Base-by-base conservation (phyloP, 2,888 invertebrate genomes). In the Monopis laevigella region DNA sequence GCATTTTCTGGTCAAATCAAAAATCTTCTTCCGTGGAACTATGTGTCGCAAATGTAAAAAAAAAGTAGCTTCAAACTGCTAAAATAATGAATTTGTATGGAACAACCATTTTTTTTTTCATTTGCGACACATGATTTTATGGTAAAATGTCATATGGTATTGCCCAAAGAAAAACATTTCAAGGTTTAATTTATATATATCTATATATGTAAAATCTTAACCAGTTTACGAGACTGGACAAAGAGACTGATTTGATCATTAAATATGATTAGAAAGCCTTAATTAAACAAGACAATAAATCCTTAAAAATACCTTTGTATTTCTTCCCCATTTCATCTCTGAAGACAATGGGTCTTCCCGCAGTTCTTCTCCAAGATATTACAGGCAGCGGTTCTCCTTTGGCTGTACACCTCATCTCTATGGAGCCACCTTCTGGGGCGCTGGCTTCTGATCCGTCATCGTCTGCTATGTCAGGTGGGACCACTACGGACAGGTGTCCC, bases 401-500 rank as follows among this genome's bases (percentile, higher is more conserved):
- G 0, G 93, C 92, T 39, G 86, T 86, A 65, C 94, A 94, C 34
- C 86, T 83, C 11, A 94, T 81, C 49, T 87, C 83, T 43, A 93
- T 88, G 1, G 86, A 85, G 1, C 92, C 93, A 1, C 92, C 90
- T 66, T 94, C 93, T 8, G 86, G 82, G 1, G 90, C 87, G 44
- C 90, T 88, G 12, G 88, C 86, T 48, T 89, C 89, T 4, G 88
- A 74, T 0, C 68, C 70, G 7, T 73, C 69, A 18, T 64, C 74
- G 46, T 85, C 86, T 36, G 91, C 82, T 50, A 94, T 93, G 66
- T 93, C 92, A 32, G 93, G 93, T 3, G 93, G 91, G 54, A 93
- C 88, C 50, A 93, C 90, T 48, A 95, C 94, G 60, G 91, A 89
- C 56, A 95, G 84, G 54, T 88, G 85, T 35, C 93, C 95, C 82